Percentiles rank a stretch among this genome's conserved stretches.
Evolutionary conservation across 30 jellyfish, hydroid and myxozoan species (phyloP).

Genomic region (Aurelia coerulea): DNA sequence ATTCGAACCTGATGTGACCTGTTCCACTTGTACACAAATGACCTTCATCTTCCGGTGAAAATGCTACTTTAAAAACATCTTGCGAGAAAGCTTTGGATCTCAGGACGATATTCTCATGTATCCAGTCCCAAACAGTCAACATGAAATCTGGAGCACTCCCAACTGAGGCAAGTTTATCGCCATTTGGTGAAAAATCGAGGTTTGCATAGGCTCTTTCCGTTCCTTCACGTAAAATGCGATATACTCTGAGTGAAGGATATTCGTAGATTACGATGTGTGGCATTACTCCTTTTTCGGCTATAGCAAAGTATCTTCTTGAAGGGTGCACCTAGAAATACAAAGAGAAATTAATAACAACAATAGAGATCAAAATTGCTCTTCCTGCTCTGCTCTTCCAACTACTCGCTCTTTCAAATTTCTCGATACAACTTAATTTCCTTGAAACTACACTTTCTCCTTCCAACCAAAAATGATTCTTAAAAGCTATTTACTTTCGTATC

Average conservation of each 20-base stretch:
- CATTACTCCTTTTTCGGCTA: conserved; percentile 82
- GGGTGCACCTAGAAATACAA: conserved; percentile 79
- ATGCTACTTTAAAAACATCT: conserved; percentile 90
- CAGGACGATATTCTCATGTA: conserved; percentile 73
- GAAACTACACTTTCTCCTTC: no score
- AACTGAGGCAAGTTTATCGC: conserved; percentile 92
- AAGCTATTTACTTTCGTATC: no score
- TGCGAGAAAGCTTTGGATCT: conserved; percentile 95
- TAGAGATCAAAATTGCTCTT: no score
- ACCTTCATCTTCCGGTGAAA: conserved; percentile 98
- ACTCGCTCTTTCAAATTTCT: no score
- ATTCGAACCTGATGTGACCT: conserved; percentile 87
- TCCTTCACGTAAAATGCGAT: conserved; percentile 83
- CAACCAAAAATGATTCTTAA: no score
- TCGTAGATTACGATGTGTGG: conserved; percentile 84
- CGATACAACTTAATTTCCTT: no score
- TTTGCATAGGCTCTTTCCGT: conserved; percentile 82
- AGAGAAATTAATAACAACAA: no score
- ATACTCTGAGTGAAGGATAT: conserved; percentile 79
- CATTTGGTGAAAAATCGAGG: conserved; percentile 89
- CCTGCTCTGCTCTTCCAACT: no score
- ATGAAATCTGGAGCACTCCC: conserved; percentile 95
- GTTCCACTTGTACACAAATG: conserved; percentile 98
- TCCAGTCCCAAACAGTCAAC: conserved; percentile 98
- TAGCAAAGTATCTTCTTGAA: conserved; percentile 84